Conservation (phyloP, 2,888 invertebrate genomes). For the Scrobipalpa atriplicella region DNA sequence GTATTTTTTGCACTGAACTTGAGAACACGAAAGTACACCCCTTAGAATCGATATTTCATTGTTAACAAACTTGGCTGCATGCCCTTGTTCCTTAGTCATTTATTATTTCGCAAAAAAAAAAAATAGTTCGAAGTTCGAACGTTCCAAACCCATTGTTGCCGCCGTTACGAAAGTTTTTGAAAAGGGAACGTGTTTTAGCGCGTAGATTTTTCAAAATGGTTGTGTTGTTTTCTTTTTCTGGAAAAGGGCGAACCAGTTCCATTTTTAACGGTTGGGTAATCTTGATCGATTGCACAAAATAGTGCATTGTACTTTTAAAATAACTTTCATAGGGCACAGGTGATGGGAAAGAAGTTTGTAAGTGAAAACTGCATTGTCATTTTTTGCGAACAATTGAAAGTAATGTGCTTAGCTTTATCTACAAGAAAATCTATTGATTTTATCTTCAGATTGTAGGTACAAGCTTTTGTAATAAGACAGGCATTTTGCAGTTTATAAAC, state of each 20-base stretch:
- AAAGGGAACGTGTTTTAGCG: conserved; percentile 57
- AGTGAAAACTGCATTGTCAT: not conserved
- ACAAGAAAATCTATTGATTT: no score
- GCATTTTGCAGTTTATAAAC: no score
- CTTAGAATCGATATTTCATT: conserved; percentile 48
- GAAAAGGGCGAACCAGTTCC: conserved; percentile 47
- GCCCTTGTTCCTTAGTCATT: conserved; percentile 56
- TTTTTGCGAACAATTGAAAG: not conserved
- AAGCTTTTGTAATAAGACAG: no score
- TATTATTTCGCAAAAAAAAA: conserved; percentile 61
- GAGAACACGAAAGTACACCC: conserved; percentile 32
- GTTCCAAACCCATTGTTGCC: conserved; percentile 49
- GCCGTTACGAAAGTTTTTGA: conserved; percentile 45
- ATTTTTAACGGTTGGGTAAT: conserved; percentile 48
- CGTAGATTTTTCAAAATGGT: conserved; percentile 52
- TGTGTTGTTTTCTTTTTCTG: conserved; percentile 43
- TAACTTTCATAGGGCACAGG: conserved; percentile 23
- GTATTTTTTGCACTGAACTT: conserved; percentile 31
- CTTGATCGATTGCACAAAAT: conserved; percentile 30
- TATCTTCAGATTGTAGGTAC: no score
- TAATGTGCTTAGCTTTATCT: no score
- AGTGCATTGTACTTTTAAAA: conserved; percentile 27
- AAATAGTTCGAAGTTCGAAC: conserved; percentile 42
- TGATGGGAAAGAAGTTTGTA: conserved; percentile 21
- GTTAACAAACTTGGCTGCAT: conserved; percentile 50